A percentile compares a stretch with the other conserved stretches of the same genome.
These are phyloP conservation scores for Himalopsyche kuldschensis DNA, from an alignment of 2,888 invertebrate genomes.

Conservation along the genomic window DNA sequence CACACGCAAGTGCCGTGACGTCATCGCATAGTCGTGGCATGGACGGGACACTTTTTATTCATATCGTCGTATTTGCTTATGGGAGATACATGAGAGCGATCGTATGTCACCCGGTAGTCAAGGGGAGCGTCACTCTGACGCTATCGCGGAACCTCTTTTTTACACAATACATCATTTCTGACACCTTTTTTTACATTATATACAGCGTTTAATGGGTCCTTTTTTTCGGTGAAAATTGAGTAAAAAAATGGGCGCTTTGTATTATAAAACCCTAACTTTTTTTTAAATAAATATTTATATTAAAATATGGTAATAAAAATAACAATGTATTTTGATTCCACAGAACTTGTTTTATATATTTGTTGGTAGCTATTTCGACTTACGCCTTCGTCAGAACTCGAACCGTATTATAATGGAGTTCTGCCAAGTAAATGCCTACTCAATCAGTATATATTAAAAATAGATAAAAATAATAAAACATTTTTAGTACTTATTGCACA, in stretches of 20 bases:
- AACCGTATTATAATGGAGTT: too few species aligned
- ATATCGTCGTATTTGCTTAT: neutral
- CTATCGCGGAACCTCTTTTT: neutral
- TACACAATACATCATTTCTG: neutral
- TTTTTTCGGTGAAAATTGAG: neutral
- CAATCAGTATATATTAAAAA: too few species aligned
- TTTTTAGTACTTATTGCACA: too few species aligned
- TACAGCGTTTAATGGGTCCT: neutral
- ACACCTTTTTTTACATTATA: neutral
- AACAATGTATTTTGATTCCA: too few species aligned
- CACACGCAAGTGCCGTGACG: conserved; percentile 9
- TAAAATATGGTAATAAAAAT: too few species aligned
- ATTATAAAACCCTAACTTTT: too few species aligned
- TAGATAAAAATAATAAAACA: too few species aligned
- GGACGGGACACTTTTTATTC: neutral
- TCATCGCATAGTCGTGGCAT: conserved; percentile 3
- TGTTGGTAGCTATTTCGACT: too few species aligned
- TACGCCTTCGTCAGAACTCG: too few species aligned
- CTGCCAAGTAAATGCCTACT: too few species aligned
- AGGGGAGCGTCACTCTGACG: neutral
- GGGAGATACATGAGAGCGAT: neutral
- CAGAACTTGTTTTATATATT: too few species aligned
- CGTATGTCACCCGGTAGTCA: neutral
- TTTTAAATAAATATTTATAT: too few species aligned
- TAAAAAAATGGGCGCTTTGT: neutral